Percentiles rank a stretch among this genome's conserved stretches.
These are phyloP conservation scores for Moxostoma hubbsi DNA, from an alignment of 2,797 vertebrate species.

Conservation along the genomic window DNA sequence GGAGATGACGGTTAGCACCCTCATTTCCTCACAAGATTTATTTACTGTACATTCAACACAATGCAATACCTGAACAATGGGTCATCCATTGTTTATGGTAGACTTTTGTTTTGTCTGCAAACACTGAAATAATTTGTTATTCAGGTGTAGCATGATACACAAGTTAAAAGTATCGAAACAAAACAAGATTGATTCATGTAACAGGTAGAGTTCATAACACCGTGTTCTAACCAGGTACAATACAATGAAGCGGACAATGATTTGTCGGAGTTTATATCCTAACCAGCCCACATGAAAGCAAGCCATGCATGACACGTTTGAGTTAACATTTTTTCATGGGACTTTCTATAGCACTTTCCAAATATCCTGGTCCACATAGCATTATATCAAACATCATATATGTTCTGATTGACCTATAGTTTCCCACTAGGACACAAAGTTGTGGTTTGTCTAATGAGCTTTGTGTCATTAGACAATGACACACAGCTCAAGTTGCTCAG, in stretches of 20 bases:
- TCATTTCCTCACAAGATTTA: neutral
- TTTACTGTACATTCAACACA: neutral
- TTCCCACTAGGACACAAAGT: neutral
- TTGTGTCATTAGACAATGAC: neutral
- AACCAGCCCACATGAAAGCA: too few relatives aligned
- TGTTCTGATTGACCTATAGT: neutral
- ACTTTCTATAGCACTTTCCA: too few relatives aligned
- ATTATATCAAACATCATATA: neutral
- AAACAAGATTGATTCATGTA: neutral
- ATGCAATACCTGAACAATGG: neutral
- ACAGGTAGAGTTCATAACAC: neutral
- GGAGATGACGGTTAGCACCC: slow-evolving; percentile 81
- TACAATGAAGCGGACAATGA: too few relatives aligned
- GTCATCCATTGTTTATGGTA: slow-evolving; percentile 7
- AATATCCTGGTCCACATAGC: neutral
- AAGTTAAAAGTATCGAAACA: neutral
- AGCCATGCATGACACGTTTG: too few relatives aligned
- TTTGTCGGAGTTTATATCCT: neutral
- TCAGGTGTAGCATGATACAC: neutral
- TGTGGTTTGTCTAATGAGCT: neutral
- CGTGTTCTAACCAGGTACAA: neutral
- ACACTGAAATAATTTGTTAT: neutral
- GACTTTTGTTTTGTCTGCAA: neutral
- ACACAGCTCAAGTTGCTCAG: neutral
- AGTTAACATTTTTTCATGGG: too few relatives aligned